Percentiles rank a stretch among this genome's conserved stretches.
Conservation (phyloP, 2,797 vertebrate genomes). For the Chloroceryle amazona region DNA sequence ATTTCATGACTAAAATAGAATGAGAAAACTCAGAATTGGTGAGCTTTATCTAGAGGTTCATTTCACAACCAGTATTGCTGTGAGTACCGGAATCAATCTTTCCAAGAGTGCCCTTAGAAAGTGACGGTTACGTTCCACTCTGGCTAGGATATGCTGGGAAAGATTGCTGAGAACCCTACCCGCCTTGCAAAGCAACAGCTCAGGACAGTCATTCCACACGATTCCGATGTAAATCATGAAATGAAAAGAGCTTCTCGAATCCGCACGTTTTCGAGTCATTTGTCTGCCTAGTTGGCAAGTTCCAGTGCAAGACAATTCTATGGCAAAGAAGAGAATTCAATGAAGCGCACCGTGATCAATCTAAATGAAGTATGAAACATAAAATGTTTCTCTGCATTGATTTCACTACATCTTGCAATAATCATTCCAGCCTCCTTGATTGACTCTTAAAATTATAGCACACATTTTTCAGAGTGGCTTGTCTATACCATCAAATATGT, state of each 20-base stretch:
- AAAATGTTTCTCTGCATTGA: constrained; percentile 44
- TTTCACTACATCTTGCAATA: constrained; percentile 48
- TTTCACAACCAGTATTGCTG: not conserved
- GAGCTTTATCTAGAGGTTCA: not conserved
- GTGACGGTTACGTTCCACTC: not conserved
- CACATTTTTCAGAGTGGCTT: constrained; percentile 34
- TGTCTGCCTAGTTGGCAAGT: not conserved
- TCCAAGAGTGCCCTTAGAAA: not conserved
- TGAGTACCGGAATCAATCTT: not conserved
- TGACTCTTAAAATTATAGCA: constrained; percentile 37
- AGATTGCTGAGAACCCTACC: not conserved
- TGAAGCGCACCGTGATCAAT: not conserved
- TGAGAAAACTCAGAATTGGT: not conserved
- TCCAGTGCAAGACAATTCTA: not conserved
- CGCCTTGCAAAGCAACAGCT: not conserved
- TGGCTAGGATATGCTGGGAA: not conserved
- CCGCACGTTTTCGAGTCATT: not conserved
- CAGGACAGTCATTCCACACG: not conserved
- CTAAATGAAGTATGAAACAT: constrained; percentile 48
- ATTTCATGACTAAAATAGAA: constrained; percentile 18
- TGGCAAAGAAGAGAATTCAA: not conserved
- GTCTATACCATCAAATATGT: not conserved
- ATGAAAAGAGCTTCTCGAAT: not conserved
- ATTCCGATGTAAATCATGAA: not conserved
- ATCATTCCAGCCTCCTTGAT: constrained; percentile 47